Conservation (phyloP, 2,113 vertebrate genomes). For the Chitala chitala region DNA sequence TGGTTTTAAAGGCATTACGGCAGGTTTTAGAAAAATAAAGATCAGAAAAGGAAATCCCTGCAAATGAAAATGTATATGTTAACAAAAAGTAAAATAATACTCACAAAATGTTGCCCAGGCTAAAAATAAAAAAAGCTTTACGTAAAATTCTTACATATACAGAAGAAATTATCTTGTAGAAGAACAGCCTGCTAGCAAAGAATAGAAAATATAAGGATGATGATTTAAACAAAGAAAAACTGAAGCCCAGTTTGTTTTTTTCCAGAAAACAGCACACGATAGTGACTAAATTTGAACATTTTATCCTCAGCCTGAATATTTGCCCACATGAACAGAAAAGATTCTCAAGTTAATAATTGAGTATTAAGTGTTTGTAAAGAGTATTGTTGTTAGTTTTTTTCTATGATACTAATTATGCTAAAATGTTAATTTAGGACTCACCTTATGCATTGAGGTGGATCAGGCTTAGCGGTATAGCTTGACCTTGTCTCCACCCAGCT, state of each 20-base stretch:
- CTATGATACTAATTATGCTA: background rate
- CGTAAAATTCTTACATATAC: background rate
- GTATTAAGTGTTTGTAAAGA: background rate
- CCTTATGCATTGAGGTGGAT: conserved; percentile 38
- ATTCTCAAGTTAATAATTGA: background rate
- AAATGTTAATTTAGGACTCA: conserved; percentile 22
- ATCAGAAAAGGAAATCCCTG: background rate
- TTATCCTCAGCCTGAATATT: background rate
- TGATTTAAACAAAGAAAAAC: too few species aligned
- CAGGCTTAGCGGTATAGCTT: conserved; percentile 35
- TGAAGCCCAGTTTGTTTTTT: background rate
- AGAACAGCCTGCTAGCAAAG: background rate
- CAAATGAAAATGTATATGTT: background rate
- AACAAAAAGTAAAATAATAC: background rate
- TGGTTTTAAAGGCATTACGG: background rate
- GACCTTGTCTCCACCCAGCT: conserved; percentile 35
- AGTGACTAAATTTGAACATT: background rate
- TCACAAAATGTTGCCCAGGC: background rate
- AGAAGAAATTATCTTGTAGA: background rate
- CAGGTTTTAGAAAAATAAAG: background rate
- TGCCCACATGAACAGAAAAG: background rate
- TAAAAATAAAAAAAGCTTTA: background rate
- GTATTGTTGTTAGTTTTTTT: background rate
- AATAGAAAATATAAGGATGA: background rate
- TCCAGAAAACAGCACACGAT: background rate